A percentile compares a stretch with the other conserved stretches of the same genome.
phyloP scores from a whole-genome alignment of 2,113 vertebrate genomes.

The Corythoichthys intestinalis region DNA sequence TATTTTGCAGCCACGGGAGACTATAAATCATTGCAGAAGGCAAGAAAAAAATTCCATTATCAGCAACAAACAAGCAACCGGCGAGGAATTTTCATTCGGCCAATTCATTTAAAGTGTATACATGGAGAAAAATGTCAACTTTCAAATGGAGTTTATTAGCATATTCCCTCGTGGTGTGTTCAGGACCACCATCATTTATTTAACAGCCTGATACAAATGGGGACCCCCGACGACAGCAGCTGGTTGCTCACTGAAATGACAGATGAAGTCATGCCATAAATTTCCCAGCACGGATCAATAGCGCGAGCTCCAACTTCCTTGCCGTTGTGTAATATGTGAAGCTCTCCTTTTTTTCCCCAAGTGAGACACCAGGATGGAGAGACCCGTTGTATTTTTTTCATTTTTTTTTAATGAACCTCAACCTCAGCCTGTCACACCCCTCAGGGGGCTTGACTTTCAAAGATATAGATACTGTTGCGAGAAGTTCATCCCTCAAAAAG shows the following conservation, averaged over 20 bases:
- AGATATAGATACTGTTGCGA: not conserved
- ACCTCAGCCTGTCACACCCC: not conserved
- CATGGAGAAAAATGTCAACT: not conserved
- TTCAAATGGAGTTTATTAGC: not conserved
- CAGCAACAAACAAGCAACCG: conserved; percentile 5
- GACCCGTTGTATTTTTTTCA: not conserved
- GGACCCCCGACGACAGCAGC: not conserved
- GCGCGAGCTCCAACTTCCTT: conserved; percentile 19
- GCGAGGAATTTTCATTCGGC: not conserved
- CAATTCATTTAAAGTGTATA: not conserved
- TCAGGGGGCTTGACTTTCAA: not conserved
- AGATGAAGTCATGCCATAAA: conserved; percentile 36
- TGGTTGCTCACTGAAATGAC: conserved; percentile 26
- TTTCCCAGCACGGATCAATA: conserved; percentile 48
- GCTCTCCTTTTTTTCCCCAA: conserved; percentile 4
- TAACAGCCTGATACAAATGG: conserved; percentile 6
- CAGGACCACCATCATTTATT: not conserved
- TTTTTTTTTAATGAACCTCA: conserved; percentile 20
- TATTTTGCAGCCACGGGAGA: not conserved
- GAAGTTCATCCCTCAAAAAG: conserved; percentile 4
- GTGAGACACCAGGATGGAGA: not conserved
- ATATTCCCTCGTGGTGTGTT: not conserved
- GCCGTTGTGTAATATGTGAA: not conserved
- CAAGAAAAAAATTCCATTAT: conserved; percentile 3
- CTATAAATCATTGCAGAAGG: not conserved